These are phyloP conservation scores for Acropora yongei DNA, from an alignment of 64 coral and sea anemone species.

Conservation along the genomic window DNA sequence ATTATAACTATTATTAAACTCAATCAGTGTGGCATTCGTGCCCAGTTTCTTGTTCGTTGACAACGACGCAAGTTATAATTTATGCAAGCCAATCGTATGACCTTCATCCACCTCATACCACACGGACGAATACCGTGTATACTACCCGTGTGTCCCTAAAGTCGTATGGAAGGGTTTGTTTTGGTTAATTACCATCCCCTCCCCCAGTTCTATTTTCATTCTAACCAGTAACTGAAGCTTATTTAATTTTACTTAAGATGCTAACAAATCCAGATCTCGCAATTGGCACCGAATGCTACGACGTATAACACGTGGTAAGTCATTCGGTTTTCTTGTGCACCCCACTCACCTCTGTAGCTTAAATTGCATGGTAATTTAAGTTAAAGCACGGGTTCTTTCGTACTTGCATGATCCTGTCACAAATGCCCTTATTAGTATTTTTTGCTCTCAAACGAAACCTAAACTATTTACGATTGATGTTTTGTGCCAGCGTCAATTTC, in stretches of 20 bases:
- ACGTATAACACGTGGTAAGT: slow-evolving; percentile 94
- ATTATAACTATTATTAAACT: no score
- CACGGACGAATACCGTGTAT: neutral
- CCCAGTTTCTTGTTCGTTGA: no score
- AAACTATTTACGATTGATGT: neutral
- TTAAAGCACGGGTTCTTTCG: neutral
- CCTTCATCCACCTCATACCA: neutral
- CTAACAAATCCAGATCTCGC: slow-evolving; percentile 98
- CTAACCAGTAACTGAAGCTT: slow-evolving; percentile 81
- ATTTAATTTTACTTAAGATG: slow-evolving; percentile 97
- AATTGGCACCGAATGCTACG: slow-evolving; percentile 95
- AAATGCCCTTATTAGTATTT: neutral
- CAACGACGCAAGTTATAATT: neutral
- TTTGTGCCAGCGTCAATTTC: no score
- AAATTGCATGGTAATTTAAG: neutral
- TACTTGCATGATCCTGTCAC: neutral
- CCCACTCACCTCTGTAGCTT: neutral
- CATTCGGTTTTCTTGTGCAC: slow-evolving; percentile 53
- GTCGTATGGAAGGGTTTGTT: neutral
- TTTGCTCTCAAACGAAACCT: neutral
- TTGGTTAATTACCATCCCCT: neutral
- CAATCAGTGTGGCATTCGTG: no score
- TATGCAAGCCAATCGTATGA: neutral
- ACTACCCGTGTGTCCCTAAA: neutral
- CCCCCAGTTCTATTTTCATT: neutral